Base-by-base conservation (phyloP, 2,113 vertebrate species). In the Ursus arctos region DNA sequence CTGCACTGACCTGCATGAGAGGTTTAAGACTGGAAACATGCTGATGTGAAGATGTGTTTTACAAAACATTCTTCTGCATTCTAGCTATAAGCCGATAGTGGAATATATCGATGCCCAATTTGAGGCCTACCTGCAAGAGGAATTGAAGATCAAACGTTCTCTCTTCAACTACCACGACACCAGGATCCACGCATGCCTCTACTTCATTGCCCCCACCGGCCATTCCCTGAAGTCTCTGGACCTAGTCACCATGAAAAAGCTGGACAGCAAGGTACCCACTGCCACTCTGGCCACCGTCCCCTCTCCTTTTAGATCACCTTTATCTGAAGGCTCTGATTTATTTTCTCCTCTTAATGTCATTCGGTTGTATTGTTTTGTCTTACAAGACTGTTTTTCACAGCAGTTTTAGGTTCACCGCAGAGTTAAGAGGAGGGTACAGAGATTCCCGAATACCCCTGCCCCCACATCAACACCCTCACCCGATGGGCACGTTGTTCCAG, bases 241-340 rank as follows among this genome's bases (percentile, higher is more conserved):
- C 94, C 98, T 99, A 97, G 99, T 99, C 95, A 99, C 99, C 95
- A 99, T 99, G 99, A 99, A 99, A 96, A 99, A 99, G 95, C 99
- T 99, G 0, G 99, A 99, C 95, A 99, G 99, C 93, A 99, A 99
- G 99, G 99, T 99, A 99, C 61, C 19, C 53, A 2, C 28, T 26
- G 85, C 36, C 31, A 3, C 21, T 36, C 57, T 0, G 16, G 2
- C 12, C 36, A 2, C 28, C 2, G 2, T 19, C 21, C 31, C 6
- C 47, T n/a, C 1, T 74, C 47, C 40, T 57, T 31, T 57, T 18
- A 13, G 43, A 10, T 24, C 28, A 28, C 40, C 12, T 47, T 59
- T 49, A 9, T 67, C 13, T 18, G 4, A 61, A 85, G 21, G 28
- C 57, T 21, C 40, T 24, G 4, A 0, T 19, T 77, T 36, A 33